These are phyloP conservation scores for Tympanuchus pallidicinctus DNA, from an alignment of 2,113 vertebrate genomes.

Conservation along the genomic window DNA sequence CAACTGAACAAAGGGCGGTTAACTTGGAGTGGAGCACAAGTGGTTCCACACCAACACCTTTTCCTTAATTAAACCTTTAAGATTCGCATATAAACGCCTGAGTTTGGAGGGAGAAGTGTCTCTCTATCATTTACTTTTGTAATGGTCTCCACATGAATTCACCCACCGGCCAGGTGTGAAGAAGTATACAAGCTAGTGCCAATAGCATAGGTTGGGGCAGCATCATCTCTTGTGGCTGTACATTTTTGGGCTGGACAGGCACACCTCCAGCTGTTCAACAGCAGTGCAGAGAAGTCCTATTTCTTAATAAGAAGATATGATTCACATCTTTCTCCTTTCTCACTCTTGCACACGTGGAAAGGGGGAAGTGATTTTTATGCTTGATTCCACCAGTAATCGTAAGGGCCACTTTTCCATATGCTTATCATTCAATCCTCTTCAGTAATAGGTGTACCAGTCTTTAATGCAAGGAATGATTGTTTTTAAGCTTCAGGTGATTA, in stretches of 20 bases:
- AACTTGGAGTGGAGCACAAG: not conserved
- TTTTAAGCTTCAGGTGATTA: not conserved
- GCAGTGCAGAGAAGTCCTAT: not conserved
- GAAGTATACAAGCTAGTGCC: not conserved
- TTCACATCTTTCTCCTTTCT: not conserved
- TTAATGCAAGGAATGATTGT: not conserved
- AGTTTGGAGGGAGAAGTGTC: not conserved
- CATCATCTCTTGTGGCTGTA: not conserved
- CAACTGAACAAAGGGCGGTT: not conserved
- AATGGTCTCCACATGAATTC: not conserved
- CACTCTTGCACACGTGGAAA: rapidly evolving
- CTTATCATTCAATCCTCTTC: not conserved
- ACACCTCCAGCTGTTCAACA: not conserved
- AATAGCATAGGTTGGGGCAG: rapidly evolving
- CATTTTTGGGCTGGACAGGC: rapidly evolving
- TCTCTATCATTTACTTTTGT: not conserved
- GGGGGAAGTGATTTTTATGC: not conserved
- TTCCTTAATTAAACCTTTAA: not conserved
- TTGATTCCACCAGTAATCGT: not conserved
- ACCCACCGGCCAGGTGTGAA: not conserved
- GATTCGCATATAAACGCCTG: rapidly evolving
- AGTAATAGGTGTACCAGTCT: not conserved
- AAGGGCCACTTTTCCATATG: not conserved
- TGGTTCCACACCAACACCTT: not conserved
- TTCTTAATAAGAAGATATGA: not conserved